Conservation (phyloP, 92 coral and sea anemone genomes). For the Palythoa caribaeorum region DNA sequence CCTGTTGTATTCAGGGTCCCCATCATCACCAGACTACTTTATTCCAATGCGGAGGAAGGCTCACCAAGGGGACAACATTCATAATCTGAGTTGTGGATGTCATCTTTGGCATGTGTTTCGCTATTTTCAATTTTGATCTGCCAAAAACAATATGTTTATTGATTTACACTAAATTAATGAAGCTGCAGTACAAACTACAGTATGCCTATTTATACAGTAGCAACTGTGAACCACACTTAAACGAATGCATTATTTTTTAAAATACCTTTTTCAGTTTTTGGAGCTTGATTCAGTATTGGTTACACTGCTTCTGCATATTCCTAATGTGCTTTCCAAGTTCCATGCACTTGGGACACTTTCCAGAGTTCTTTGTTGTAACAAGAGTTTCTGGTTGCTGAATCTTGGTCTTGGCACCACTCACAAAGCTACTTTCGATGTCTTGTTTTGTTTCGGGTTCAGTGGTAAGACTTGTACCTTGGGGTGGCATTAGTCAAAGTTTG, state of each 20-base stretch:
- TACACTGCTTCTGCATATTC: slow-evolving; percentile 1
- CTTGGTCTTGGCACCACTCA: not conserved
- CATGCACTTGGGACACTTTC: not conserved
- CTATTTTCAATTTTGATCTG: not conserved
- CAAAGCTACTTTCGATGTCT: not conserved
- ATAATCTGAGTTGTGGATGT: not conserved
- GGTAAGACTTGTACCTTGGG: not conserved
- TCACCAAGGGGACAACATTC: not conserved
- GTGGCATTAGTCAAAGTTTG: not conserved
- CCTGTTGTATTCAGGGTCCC: not conserved
- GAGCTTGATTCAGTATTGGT: not conserved
- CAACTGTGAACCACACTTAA: no score
- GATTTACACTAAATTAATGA: not conserved
- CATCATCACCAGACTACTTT: not conserved
- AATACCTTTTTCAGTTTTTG: not conserved
- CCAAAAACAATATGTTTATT: not conserved
- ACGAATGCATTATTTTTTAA: no score
- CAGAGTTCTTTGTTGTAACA: slow-evolving; percentile 3
- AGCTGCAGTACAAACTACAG: not conserved
- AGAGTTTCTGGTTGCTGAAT: not conserved
- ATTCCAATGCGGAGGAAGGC: slow-evolving; percentile 1
- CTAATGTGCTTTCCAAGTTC: not conserved
- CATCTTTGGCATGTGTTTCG: not conserved
- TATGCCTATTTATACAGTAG: not conserved
- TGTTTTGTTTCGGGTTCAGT: not conserved